Base-by-base conservation (phyloP, 1,140 invertebrate genomes). In the Ostrea denselamellosa region DNA sequence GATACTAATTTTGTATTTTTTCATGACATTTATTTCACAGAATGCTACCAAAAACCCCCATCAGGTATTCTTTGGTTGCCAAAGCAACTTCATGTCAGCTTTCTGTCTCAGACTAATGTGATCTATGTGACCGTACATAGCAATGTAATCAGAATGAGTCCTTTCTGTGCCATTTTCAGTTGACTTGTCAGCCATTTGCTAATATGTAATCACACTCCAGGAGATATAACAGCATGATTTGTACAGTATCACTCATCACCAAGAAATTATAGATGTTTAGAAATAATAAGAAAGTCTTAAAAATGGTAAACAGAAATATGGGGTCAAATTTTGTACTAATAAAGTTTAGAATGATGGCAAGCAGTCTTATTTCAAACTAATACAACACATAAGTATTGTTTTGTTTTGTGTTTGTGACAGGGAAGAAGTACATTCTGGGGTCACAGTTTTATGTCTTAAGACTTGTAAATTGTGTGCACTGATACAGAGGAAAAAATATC, bases 11-110 rank as follows among this genome's bases (percentile, higher is more conserved):
- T 62, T 62, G 56, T 14, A 62, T 19, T 62, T 62, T 71, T 25
- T 71, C 12, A 71, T 71, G 68, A 71, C 12, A 71, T 71, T 71
- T 71, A 62, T 71, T 71, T 71, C 68, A 71, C 68, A 71, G 68
- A 71, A 71, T 71, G 68, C 68, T 34, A 28, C 68, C 22, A 71
- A 71, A 71, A 71, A 71, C 25, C 68, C 68, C 68, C 68, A 71
- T 25, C 68, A 71, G 68, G 68, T 71, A 71, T 22, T 14, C 28
- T 71, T 71, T 34, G 28, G 68, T 71, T 71, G 68, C 68, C 68
- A 71, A 34, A 71, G 68, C 68, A 71, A 71, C 68, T 28, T 71
- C 68, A 25, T 71, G 22, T 71, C 25, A 14, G 68, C 68, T 71
- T 71, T 34, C 25, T 71, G 9, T 71, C 68, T 28, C 14, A 34